Conservation (phyloP, 2,888 invertebrate genomes). For the Temnothorax unifasciatus region DNA sequence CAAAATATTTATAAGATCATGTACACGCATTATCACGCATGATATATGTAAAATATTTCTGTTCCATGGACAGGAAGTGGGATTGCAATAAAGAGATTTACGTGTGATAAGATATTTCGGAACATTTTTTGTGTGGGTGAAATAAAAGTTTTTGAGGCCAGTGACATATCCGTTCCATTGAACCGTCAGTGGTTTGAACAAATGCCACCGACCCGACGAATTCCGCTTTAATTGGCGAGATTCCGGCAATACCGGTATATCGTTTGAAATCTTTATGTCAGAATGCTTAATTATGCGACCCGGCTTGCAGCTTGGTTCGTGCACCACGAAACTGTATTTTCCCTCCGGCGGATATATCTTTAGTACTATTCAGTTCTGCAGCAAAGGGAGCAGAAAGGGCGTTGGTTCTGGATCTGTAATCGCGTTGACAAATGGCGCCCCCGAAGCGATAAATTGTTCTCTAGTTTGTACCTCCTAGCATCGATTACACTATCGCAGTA, state of each 20-base stretch:
- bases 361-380: conserved; percentile 54
- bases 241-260: conserved; percentile 66
- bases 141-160: conserved; percentile 38
- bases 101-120: conserved; percentile 15
- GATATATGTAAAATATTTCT: background rate
- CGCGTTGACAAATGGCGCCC: conserved; percentile 57
- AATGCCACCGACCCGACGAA: conserved; percentile 51
- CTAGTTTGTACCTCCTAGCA: conserved; percentile 55
- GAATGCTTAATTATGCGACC: conserved; percentile 64
- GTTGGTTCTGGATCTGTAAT: conserved; percentile 59
- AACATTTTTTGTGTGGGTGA: conserved; percentile 15
- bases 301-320: conserved; percentile 29
- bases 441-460: conserved; percentile 58
- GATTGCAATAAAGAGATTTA: conserved; percentile 18
- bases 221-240: conserved; percentile 77
- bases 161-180: conserved; percentile 51
- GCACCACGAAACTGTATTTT: conserved; percentile 54
- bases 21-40: background rate
- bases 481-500: conserved; percentile 53
- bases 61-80: background rate
- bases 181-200: conserved; percentile 47
- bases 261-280: conserved; percentile 62
- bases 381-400: conserved; percentile 58
- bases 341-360: conserved; percentile 56
- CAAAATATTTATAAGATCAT: background rate